Base-by-base conservation (phyloP, 64 coral and sea anemone species). In the Pachyseris speciosa region DNA sequence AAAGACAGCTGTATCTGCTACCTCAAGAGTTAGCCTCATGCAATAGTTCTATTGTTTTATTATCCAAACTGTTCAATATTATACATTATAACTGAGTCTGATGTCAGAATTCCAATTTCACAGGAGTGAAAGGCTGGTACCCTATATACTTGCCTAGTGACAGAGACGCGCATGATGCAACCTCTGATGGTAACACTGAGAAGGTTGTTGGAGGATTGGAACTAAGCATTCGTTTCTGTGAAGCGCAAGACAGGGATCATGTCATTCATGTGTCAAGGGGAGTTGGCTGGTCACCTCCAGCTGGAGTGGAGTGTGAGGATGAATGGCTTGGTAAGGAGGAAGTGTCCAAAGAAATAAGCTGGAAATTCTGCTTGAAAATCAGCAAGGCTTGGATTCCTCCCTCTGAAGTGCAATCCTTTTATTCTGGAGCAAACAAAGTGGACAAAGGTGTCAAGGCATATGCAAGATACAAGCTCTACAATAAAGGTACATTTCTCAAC, bases 391-490 rank as follows among this genome's bases (percentile, higher is more conserved):
- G 90, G 94, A 68, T 99, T 72, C 91, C 97, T 87, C 17, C 33
- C 6, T 88, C 60, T 26, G 27, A 95, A 34, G 20, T 94, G 29
- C 19, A 92, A 22, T 80, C 68, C 29, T 67, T 76, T 88, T 2
- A 48, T 11, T 63, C 45, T 38, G 24, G 50, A 48, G 17, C 48
- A 55, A 57, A 75, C 16, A 86, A 91, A 70, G 27, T 13, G 19
- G 75, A 78, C 43, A 85, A 84, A 32, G 44, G 72, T 28, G 64
- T 59, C 36, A 85, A 71, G 72, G 90, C 79, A 71, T 99, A 99
- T 87, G 66, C 88, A 58, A 84, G 97, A 90, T 99, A 93, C 75
- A 99, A 99, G 39, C 92, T 99, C 76, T 93, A 90, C 73, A 91
- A 99, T 48, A 93, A 76, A 90, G 86, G 97, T 99, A 93, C 29